Evolutionary conservation across 2,888 invertebrate species (phyloP).

Genomic region (Monopis laevigella): DNA sequence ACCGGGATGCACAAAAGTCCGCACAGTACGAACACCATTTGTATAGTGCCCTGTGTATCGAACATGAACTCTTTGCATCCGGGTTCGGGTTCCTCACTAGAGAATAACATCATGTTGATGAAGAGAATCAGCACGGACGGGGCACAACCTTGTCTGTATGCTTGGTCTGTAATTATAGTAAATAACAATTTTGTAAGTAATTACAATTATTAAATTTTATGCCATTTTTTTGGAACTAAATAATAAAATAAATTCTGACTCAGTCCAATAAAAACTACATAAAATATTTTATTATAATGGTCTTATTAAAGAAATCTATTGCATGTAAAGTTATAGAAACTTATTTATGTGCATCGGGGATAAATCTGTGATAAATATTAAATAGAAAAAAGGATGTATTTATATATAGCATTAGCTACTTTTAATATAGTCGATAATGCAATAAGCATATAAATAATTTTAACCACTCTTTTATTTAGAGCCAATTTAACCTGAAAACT

Average conservation of each 20-base stretch:
- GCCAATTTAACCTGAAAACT: too few species aligned
- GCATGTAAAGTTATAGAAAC: too few species aligned
- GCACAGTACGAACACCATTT: conserved; percentile 79
- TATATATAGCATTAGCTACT: too few species aligned
- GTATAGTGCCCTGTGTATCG: conserved; percentile 74
- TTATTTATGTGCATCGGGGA: too few species aligned
- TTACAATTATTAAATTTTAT: conserved; percentile 1
- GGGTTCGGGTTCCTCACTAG: conserved; percentile 48
- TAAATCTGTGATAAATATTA: too few species aligned
- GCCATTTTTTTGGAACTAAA: neutral
- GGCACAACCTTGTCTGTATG: conserved; percentile 73
- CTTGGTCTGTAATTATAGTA: conserved; percentile 35
- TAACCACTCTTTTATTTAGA: too few species aligned
- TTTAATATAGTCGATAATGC: too few species aligned
- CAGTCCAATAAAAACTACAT: neutral
- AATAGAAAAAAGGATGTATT: too few species aligned
- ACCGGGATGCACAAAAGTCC: conserved; percentile 90
- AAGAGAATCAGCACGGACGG: conserved; percentile 97
- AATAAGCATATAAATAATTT: too few species aligned
- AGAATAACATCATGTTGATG: conserved; percentile 98
- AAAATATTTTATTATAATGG: neutral
- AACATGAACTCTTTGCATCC: conserved; percentile 74
- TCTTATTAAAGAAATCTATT: too few species aligned
- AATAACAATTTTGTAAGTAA: neutral
- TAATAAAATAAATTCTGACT: neutral